phyloP scores from a whole-genome alignment of 2,888 invertebrate species.

The Leptogaster cylindrica region DNA sequence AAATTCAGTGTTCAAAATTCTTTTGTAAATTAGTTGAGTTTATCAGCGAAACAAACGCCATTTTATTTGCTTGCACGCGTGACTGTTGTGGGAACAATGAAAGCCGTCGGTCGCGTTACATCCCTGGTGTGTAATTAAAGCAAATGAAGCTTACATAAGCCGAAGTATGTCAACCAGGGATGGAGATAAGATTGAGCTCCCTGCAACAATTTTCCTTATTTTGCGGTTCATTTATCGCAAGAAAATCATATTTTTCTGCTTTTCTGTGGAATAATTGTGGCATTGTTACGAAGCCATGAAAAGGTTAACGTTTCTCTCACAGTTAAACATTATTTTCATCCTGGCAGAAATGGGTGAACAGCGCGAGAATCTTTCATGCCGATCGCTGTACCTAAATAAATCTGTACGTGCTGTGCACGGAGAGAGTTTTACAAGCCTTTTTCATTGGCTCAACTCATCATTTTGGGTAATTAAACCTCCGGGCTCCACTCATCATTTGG shows the following conservation, averaged over 20 bases:
- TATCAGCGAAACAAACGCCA: too few relatives aligned
- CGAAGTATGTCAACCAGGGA: background rate
- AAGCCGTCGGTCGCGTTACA: too few relatives aligned
- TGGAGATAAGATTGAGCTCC: background rate
- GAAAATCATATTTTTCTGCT: slow-evolving; percentile 24
- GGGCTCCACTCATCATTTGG: slow-evolving; percentile 21
- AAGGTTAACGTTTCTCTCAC: slow-evolving; percentile 14
- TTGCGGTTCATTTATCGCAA: slow-evolving; percentile 24
- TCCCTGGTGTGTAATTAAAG: background rate
- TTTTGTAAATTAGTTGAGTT: too few relatives aligned
- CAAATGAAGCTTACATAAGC: background rate
- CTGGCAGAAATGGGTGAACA: background rate
- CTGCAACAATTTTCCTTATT: slow-evolving; percentile 11
- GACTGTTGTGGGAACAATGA: too few relatives aligned
- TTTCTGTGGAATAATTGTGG: background rate
- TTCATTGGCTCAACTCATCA: slow-evolving; percentile 28
- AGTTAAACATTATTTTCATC: slow-evolving; percentile 9
- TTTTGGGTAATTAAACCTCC: slow-evolving; percentile 39
- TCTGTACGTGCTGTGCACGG: background rate
- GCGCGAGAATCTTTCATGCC: slow-evolving; percentile 3
- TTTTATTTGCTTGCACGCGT: too few relatives aligned
- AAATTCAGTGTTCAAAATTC: too few relatives aligned
- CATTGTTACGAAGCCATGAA: slow-evolving; percentile 17
- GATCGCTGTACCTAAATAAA: slow-evolving; percentile 11
- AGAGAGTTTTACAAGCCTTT: slow-evolving; percentile 1